These are phyloP conservation scores for Alosa sapidissima DNA, from an alignment of 2,797 vertebrate genomes.

Conservation along the genomic window DNA sequence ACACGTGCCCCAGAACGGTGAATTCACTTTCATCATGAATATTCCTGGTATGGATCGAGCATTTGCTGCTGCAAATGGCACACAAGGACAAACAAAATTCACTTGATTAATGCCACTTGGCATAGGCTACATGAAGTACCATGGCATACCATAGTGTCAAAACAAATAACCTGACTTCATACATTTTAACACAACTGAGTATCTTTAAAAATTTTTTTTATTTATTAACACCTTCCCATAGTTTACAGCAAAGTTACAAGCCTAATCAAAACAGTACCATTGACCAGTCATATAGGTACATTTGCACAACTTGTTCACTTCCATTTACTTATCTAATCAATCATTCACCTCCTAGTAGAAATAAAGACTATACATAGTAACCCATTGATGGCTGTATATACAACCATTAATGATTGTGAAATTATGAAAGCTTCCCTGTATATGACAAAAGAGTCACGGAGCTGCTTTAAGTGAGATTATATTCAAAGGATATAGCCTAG, in stretches of 20 bases:
- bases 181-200: neutral
- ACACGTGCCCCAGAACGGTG: neutral
- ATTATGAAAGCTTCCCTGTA: neutral
- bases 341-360: neutral
- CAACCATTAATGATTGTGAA: neutral
- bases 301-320: neutral
- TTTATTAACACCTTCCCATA: neutral
- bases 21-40: neutral
- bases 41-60: neutral
- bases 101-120: neutral
- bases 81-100: neutral
- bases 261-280: neutral
- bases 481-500: neutral
- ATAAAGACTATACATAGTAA: slow-evolving; percentile 9
- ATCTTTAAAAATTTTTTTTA: no score
- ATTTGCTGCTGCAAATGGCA: slow-evolving; percentile 8
- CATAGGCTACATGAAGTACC: neutral
- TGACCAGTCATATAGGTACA: neutral
- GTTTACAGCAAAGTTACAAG: neutral
- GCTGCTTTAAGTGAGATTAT: neutral
- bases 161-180: neutral
- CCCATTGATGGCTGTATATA: neutral
- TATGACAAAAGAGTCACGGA: neutral
- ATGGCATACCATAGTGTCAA: neutral
- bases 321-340: slow-evolving; percentile 1